Conservation (phyloP, 2,888 invertebrate genomes). For the Caenorhabditis imperialis region DNA sequence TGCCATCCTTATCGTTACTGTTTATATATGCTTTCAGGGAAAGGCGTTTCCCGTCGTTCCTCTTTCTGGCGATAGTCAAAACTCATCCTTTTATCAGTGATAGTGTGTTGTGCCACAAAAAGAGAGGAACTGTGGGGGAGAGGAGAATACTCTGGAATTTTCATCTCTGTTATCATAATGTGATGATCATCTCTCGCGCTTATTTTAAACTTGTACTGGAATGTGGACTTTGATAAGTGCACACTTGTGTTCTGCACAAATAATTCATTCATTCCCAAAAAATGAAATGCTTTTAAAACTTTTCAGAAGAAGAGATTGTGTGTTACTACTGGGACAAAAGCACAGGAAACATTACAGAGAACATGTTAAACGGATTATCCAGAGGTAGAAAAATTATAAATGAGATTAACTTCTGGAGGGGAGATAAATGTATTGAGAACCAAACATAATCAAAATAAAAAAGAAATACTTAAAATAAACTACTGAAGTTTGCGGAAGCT, state of each 20-base stretch:
- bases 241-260: too few relatives aligned
- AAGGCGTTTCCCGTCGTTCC: slow-evolving; percentile 26
- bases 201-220: too few relatives aligned
- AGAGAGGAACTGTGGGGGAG: too few relatives aligned
- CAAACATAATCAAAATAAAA: neutral
- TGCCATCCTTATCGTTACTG: slow-evolving; percentile 25
- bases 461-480: slow-evolving; percentile 1
- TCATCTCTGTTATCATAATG: slow-evolving; percentile 26
- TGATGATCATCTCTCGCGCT: slow-evolving; percentile 15
- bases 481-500: slow-evolving; percentile 18
- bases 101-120: slow-evolving; percentile 1
- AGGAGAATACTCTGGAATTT: slow-evolving; percentile 33
- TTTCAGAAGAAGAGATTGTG: too few relatives aligned
- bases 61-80: neutral
- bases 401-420: too few relatives aligned
- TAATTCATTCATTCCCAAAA: slow-evolving; percentile 19
- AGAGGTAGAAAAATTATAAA: too few relatives aligned
- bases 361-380: too few relatives aligned
- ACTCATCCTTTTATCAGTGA: slow-evolving; percentile 29
- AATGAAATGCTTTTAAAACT: too few relatives aligned
- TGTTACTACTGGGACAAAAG: too few relatives aligned
- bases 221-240: neutral
- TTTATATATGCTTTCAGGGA: slow-evolving; percentile 19
- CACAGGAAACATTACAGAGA: too few relatives aligned
- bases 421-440: too few relatives aligned